phyloP scores from a whole-genome alignment of 2,888 invertebrate genomes.

The Conops quadrifasciatus region DNA sequence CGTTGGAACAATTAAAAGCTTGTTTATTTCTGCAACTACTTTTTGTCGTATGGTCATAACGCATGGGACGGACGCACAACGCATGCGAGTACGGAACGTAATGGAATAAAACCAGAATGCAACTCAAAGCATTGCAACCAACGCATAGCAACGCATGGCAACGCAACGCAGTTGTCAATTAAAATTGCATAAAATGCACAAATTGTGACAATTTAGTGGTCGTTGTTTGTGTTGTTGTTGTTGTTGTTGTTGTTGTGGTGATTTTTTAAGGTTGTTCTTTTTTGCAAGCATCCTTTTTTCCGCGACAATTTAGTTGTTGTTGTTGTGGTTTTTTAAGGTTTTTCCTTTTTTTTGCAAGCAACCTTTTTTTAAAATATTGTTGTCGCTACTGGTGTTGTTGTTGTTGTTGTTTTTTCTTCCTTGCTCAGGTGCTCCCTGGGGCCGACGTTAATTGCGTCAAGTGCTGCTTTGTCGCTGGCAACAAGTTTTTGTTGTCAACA shows the following conservation, averaged over 20 bases:
- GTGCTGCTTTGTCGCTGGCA: too few species aligned
- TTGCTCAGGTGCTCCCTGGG: slow-evolving; percentile 31
- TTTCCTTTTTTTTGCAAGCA: not conserved
- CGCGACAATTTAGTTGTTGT: not conserved
- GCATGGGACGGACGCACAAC: too few species aligned
- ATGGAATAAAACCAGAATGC: too few species aligned
- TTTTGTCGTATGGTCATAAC: too few species aligned
- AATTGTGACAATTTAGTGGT: slow-evolving; percentile 31
- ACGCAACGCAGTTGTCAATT: slow-evolving; percentile 25
- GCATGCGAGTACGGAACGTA: too few species aligned
- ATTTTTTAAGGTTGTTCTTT: not conserved
- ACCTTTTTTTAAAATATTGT: too few species aligned
- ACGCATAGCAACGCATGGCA: not conserved
- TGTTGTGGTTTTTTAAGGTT: not conserved
- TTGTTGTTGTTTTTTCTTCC: slow-evolving; percentile 18
- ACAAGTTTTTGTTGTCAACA: too few species aligned
- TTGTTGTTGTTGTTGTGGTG: slow-evolving; percentile 32
- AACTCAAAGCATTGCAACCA: too few species aligned
- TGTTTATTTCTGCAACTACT: too few species aligned
- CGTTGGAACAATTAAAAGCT: slow-evolving; percentile 12
- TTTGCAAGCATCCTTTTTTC: not conserved
- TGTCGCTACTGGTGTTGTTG: slow-evolving; percentile 23
- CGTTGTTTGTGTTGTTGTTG: slow-evolving; percentile 29
- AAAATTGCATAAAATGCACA: slow-evolving; percentile 24
- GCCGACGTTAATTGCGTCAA: slow-evolving; percentile 32